Base-by-base conservation (phyloP, 2,888 invertebrate genomes). In the Siphlonurus alternatus region DNA sequence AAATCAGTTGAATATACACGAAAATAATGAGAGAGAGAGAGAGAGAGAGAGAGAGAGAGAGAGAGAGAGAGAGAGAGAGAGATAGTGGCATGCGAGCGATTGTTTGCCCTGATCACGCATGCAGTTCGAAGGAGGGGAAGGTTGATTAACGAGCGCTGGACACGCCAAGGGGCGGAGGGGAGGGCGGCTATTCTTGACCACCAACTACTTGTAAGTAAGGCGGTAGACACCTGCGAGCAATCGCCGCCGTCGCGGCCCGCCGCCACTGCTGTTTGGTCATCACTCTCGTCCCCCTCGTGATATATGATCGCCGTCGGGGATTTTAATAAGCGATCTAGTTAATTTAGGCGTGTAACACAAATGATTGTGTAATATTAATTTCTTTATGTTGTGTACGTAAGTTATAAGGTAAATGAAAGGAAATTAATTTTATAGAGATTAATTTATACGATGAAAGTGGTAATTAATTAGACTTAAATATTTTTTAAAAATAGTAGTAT, bases 31-130 rank as follows among this genome's bases (percentile, higher is more conserved):
- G 19, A 20, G 20, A 1, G 59, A 22, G 59, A 59, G 25, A 38
- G 61, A 61, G 25, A 2, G 25, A 25, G 38, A 38, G 61, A 25
- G 19, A 25, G 25, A 38, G 38, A 38, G 61, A 38, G 61, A 2
- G 5, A 38, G 61, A 38, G 25, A 61, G 24, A 38, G 25, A 23
- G 10, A 1, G 61, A 38, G 18, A 61, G 38, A 61, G 2, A 25
- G 38, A n/a, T 15, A 15, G 38, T n/a, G n/a, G n/a, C 25, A 61
- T 61, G 61, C 25, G 61, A 61, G 61, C 25, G 61, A 61, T 24
- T 2, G 25, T 25, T 20, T 22, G 53, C 22, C 18, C n/a, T 15
- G n/a, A 61, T 19, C 23, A 5, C 23, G 61, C 23, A 1, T 1
- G 24, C n/a, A 10, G 22, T 20, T 18, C 5, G 61, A 23, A 51